Conservation (phyloP, 2,113 vertebrate genomes). For the chimpanzee (Pan troglodytes) region NHGRI_mPanTro3-v2.1_pri NC_072413.2:18842001-18842500, state of each 20-base stretch:
- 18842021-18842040: slow-evolving; percentile 91
- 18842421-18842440: too few species aligned
- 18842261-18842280: not conserved
- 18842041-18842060: slow-evolving; percentile 92
- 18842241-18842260: not conserved
- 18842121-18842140: slow-evolving; percentile 29
- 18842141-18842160: slow-evolving; percentile 53
- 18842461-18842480: too few species aligned
- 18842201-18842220: not conserved
- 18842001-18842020: slow-evolving; percentile 82
- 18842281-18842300: not conserved
- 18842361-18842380: not conserved
- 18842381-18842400: not conserved
- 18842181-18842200: not conserved
- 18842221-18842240: not conserved
- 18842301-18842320: not conserved
- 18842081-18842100: slow-evolving; percentile 90
- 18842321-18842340: not conserved
- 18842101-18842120: slow-evolving; percentile 83
- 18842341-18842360: not conserved
- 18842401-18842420: not conserved
- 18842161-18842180: not conserved
- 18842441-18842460: not conserved
- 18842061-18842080: slow-evolving; percentile 91
- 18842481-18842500: too few species aligned